Percentiles rank a stretch among this genome's conserved stretches.
Evolutionary conservation across 2,888 invertebrate species (phyloP).

Genomic region (Gastrophysa polygoni): DNA sequence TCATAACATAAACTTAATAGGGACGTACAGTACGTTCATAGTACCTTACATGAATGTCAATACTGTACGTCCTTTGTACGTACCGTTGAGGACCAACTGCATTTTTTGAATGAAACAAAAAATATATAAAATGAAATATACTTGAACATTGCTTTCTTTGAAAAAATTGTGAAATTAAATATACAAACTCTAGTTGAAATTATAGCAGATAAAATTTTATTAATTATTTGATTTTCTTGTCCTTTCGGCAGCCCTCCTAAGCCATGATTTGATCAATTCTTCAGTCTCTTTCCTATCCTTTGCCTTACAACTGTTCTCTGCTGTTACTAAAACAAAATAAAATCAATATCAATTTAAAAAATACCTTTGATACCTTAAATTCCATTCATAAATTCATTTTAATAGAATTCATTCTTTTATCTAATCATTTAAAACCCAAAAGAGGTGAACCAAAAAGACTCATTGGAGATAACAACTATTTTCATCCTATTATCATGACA

Average conservation of each 20-base stretch:
- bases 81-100: background rate
- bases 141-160: no score
- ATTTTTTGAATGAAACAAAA: background rate
- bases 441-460: background rate
- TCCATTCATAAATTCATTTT: background rate
- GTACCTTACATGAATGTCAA: no score
- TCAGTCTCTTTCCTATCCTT: slow-evolving; percentile 7
- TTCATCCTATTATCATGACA: no score
- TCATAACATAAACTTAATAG: background rate
- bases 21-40: background rate
- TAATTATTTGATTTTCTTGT: slow-evolving; percentile 1
- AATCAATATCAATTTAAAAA: background rate
- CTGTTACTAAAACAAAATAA: slow-evolving; percentile 18
- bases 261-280: slow-evolving; percentile 12
- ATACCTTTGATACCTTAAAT: background rate
- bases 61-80: background rate
- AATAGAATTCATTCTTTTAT: background rate
- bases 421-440: background rate
- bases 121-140: background rate
- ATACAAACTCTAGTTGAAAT: background rate
- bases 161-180: background rate
- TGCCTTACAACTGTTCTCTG: slow-evolving; percentile 6
- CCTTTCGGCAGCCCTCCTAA: slow-evolving; percentile 11
- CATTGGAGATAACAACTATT: no score
- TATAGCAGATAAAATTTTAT: background rate